Conservation (phyloP, 2,888 invertebrate species). For the Sinelater perroti region DNA sequence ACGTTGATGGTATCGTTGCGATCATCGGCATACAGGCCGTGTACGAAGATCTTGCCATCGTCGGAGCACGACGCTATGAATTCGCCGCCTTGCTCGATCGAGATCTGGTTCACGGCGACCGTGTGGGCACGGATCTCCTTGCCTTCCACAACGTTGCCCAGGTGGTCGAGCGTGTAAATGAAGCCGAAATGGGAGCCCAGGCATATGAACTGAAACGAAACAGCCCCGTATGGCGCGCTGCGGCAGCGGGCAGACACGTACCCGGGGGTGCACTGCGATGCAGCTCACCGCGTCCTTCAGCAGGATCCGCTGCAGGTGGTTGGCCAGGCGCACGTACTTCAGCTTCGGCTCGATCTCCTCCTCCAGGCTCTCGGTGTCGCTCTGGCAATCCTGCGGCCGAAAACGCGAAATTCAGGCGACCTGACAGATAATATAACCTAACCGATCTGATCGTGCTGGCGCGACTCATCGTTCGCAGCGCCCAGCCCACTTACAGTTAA, state of each 20-base stretch:
- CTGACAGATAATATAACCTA: constrained; percentile 18
- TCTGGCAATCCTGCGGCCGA: constrained; percentile 48
- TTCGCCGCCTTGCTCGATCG: constrained; percentile 93
- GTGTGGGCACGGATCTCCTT: constrained; percentile 82
- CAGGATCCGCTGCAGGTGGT: constrained; percentile 86
- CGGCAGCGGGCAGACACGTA: constrained; percentile 50
- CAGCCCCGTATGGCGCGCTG: not conserved
- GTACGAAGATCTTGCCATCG: constrained; percentile 87
- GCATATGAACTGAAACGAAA: constrained; percentile 86
- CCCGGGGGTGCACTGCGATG: constrained; percentile 92
- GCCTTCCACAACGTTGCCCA: constrained; percentile 81
- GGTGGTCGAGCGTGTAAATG: constrained; percentile 90
- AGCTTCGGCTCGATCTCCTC: constrained; percentile 85
- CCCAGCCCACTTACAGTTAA: constrained; percentile 43
- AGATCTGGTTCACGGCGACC: constrained; percentile 93
- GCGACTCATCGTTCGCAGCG: not conserved
- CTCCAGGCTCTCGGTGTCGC: constrained; percentile 60
- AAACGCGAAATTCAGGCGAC: not conserved
- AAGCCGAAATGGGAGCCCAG: constrained; percentile 92
- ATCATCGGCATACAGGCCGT: constrained; percentile 86
- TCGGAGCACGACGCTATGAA: constrained; percentile 92
- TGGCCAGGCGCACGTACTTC: constrained; percentile 88
- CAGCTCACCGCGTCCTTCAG: constrained; percentile 89
- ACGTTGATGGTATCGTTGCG: constrained; percentile 81
- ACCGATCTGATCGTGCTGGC: not conserved